Evolutionary conservation across 1,140 invertebrate species (phyloP).

Genomic region (Polypedilum pembai): DNA sequence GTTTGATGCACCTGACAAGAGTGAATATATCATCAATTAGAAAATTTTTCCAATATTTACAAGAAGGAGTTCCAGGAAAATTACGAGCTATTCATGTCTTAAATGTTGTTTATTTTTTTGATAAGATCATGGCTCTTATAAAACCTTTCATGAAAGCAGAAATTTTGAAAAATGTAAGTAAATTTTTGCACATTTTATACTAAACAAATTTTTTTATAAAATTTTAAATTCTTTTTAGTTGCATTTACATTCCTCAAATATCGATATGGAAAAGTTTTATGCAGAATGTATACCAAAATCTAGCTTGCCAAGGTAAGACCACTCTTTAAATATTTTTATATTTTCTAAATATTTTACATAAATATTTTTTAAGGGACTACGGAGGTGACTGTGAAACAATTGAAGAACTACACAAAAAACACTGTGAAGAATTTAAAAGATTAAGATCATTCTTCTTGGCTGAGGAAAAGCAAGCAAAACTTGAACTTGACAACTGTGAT

Average conservation of each 20-base stretch:
- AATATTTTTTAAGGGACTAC: too few species aligned
- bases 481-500: not conserved
- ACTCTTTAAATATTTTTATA: too few species aligned
- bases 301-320: conserved; percentile 46
- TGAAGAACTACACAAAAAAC: conserved; percentile 40
- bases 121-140: conserved; percentile 53
- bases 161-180: conserved; percentile 51
- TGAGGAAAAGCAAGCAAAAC: conserved; percentile 38
- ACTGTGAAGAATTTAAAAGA: conserved; percentile 39
- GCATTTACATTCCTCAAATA: conserved; percentile 42
- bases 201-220: conserved; percentile 23
- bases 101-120: conserved; percentile 55
- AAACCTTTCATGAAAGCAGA: conserved; percentile 58
- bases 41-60: conserved; percentile 46
- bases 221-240: conserved; percentile 38
- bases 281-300: conserved; percentile 41
- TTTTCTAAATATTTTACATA: too few species aligned
- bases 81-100: conserved; percentile 56
- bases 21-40: conserved; percentile 44
- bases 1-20: conserved; percentile 51
- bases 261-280: conserved; percentile 43
- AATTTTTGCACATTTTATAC: not conserved
- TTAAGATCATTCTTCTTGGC: conserved; percentile 43
- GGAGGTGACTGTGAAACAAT: conserved; percentile 44
- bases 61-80: conserved; percentile 55